Evolutionary conservation across 2,797 vertebrate genomes (phyloP), one percentile per base, ranked within the genome.

Genomic region (Selene dorsalis): DNA sequence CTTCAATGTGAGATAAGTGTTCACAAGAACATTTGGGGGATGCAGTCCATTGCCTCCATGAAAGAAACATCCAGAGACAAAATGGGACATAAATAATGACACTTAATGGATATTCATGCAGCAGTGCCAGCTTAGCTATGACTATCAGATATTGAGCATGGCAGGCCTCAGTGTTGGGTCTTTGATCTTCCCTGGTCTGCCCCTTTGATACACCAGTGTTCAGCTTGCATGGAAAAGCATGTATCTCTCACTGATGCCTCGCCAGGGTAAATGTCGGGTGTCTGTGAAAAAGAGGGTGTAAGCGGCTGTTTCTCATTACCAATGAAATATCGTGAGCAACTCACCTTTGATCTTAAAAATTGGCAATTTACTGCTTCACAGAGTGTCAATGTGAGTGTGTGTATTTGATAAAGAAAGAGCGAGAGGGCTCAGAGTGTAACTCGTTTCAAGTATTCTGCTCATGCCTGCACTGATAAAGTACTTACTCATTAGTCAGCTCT

Each of bases 131-230:
- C 17, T 77, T 28, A 45, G 57, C 47, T 69, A 17, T 71, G 39
- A 68, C 69, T 68, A 84, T 79, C 75, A 86, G 78, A 84, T 80
- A 86, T 62, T 58, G 68, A 70, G 75, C 68, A 77, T 48, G 68
- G 72, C 88, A 88, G 86, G 78, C 84, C 63, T 67, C 67, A 39
- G 70, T 58, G 59, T 71, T 28, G 43, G 52, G 47, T 75, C 91
- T 94, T 93, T 93, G 88, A 94, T 93, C 83, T 84, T 76, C 48
- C 68, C 69, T 69, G 60, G 48, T 86, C 85, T 87, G 65, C 57
- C 69, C 80, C 88, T 92, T 93, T 92, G 85, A 92, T 89, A 79
- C 77, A 53, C 68, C 88, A 88, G 74, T 68, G 79, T 82, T 73
- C 62, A 77, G 52, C 70, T 79, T 20, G 74, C 64, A 48, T 79